Evolutionary conservation across 64 coral and sea anemone genomes (phyloP).

Genomic region (Dendronephthya gigantea): DNA sequence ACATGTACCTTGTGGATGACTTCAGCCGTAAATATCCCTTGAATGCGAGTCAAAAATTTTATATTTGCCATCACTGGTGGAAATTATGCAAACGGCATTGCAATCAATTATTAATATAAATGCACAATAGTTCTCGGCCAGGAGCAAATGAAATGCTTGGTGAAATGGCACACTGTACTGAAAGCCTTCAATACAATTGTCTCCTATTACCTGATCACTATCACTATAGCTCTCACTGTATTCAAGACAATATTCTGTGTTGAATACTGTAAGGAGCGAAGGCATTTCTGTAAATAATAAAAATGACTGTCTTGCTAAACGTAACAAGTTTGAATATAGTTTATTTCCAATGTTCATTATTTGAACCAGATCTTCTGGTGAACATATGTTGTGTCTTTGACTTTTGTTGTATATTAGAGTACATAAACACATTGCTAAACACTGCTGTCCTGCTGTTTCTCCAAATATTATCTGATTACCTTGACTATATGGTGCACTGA

Average conservation of each 20-base stretch:
- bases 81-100: not conserved
- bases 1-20: not conserved
- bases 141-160: constrained; percentile 38
- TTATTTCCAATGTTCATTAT: constrained; percentile 52
- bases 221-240: constrained; percentile 37
- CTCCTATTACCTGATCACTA: constrained; percentile 32
- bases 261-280: constrained; percentile 29
- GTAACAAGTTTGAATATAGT: constrained; percentile 38
- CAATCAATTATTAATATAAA: not conserved
- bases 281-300: constrained; percentile 50
- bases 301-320: constrained; percentile 27
- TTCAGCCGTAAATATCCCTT: not conserved
- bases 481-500: constrained; percentile 51
- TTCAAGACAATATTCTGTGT: constrained; percentile 22
- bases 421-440: not conserved
- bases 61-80: not conserved
- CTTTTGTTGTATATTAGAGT: no score
- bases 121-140: constrained; percentile 20
- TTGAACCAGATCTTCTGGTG: not conserved
- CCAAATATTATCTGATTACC: constrained; percentile 27
- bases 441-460: constrained; percentile 45
- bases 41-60: not conserved
- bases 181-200: constrained; percentile 19
- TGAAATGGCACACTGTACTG: constrained; percentile 24
- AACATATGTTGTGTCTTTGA: no score